These are phyloP conservation scores for Ceratina japonica DNA, from an alignment of 1,140 invertebrate genomes.

Conservation along the genomic window DNA sequence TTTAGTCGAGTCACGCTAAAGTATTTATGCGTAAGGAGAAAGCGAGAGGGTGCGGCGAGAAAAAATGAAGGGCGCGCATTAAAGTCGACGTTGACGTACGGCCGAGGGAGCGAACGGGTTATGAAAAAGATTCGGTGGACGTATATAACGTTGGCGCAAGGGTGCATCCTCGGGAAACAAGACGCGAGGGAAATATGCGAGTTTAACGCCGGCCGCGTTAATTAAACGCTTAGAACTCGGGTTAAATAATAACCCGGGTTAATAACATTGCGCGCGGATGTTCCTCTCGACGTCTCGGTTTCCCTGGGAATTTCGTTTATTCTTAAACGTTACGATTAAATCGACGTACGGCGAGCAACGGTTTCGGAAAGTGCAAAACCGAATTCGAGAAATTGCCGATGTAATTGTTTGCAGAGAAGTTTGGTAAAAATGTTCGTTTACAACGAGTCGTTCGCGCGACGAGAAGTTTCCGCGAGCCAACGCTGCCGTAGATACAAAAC, in stretches of 20 bases:
- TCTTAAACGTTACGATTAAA: background rate
- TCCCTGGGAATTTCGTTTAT: background rate
- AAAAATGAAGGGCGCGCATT: background rate
- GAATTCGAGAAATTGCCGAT: no score
- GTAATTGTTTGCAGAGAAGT: no score
- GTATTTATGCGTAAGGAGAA: background rate
- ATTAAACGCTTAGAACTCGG: constrained; percentile 4
- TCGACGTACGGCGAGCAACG: background rate
- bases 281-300: background rate
- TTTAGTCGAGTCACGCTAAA: constrained; percentile 7
- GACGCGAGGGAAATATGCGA: background rate
- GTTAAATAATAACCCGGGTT: background rate
- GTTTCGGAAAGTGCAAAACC: background rate
- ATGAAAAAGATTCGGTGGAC: constrained; percentile 17
- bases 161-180: background rate
- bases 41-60: background rate
- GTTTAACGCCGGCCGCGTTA: constrained; percentile 7
- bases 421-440: background rate
- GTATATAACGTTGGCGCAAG: background rate
- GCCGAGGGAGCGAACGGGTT: background rate
- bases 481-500: background rate
- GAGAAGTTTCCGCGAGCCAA: background rate
- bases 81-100: constrained; percentile 24
- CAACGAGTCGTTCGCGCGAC: background rate
- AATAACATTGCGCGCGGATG: background rate